phyloP scores from a whole-genome alignment of 2,888 invertebrate species.

The Drosophila peninsularis region DNA sequence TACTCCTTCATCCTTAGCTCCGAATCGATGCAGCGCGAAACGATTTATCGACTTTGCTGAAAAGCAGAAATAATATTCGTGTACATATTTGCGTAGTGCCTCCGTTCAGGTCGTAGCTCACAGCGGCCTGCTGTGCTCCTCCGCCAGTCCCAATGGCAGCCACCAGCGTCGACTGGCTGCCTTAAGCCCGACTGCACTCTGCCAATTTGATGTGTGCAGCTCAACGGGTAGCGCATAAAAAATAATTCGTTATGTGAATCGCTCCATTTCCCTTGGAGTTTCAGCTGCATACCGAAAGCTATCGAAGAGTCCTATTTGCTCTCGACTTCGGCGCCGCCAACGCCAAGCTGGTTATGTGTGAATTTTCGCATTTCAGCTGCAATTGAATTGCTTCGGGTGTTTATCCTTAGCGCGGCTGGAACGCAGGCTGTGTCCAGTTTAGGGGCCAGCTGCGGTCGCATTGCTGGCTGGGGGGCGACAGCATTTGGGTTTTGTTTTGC shows the following conservation, averaged over 20 bases:
- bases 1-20: background rate
- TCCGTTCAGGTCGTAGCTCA: slow-evolving; percentile 13
- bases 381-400: slow-evolving; percentile 54
- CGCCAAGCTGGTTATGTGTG: slow-evolving; percentile 16
- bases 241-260: slow-evolving; percentile 67
- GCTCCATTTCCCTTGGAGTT: slow-evolving; percentile 42
- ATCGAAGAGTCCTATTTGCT: slow-evolving; percentile 27
- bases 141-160: background rate
- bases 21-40: slow-evolving; percentile 34
- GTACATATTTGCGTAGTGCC: slow-evolving; percentile 40
- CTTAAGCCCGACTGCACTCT: slow-evolving; percentile 51
- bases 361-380: slow-evolving; percentile 41
- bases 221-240: slow-evolving; percentile 50
- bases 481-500: slow-evolving; percentile 24
- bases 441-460: background rate
- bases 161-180: slow-evolving; percentile 7
- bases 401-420: slow-evolving; percentile 20
- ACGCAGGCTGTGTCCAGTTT: slow-evolving; percentile 10
- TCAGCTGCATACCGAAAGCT: slow-evolving; percentile 14
- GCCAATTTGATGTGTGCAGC: slow-evolving; percentile 52
- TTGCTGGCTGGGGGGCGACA: slow-evolving; percentile 19
- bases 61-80: slow-evolving; percentile 52
- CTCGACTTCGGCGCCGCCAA: slow-evolving; percentile 14
- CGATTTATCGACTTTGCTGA: slow-evolving; percentile 58
- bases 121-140: background rate